Evolutionary conservation across 35 echinoderm and acorn worm species (phyloP), one percentile per base, ranked within the genome.

Genomic region (Hemicentrotus pulcherrimus): DNA sequence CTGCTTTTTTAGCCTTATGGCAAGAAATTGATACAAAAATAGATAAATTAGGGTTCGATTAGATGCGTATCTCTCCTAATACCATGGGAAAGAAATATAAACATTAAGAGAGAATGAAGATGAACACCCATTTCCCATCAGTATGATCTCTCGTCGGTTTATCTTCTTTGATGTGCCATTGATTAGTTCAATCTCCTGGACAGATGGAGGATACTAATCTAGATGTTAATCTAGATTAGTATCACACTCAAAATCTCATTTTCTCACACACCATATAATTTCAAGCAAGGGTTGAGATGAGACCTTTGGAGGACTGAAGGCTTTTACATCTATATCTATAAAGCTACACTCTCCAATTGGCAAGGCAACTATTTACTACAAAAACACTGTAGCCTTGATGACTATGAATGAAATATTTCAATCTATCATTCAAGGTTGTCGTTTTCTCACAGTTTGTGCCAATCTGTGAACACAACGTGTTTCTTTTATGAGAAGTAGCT

Each of bases 371-470:
- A 90, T 33, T 45, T 90, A 90, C 88, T 90, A 90, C 88, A 90
- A 90, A 78, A 90, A 90, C 88, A 45, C 18, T 90, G 32, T 47
- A 90, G 32, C 88, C 88, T 90, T 33, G 88, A 33, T 90, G 88
- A 47, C 31, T 90, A 90, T 90, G 88, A 90, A 90, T 90, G 88
- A 90, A 90, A 90, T 90, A 90, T 41, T 90, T 90, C 88, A 78
- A 78, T 78, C 65, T 78, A 78, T 90, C 88, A 90, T 90, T 47
- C 88, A 90, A 90, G 88, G 88, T 90, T 90, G 46, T 47, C 32
- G 6, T 90, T 90, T 90, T 90, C 88, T 90, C 88, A 90, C 88
- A 90, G 31, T 90, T 90, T 33, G 88, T 90, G 46, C 88, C 32
- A 90, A 47, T 47, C 46, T 90, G 32, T 11, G 88, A 90, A 33